Conservation (phyloP, 2,888 invertebrate species). For the Aleiodes leptofemur region DNA sequence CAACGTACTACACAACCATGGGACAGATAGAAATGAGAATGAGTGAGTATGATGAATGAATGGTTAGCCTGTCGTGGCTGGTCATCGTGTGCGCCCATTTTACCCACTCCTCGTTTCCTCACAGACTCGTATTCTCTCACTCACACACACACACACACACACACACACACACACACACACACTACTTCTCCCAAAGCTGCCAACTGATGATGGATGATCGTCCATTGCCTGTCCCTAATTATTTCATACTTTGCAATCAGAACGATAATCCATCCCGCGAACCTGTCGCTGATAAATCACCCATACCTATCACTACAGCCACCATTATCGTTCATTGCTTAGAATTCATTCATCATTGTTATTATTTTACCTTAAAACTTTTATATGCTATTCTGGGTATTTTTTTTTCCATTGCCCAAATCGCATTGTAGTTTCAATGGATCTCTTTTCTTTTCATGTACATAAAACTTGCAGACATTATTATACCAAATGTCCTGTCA, state of each 20-base stretch:
- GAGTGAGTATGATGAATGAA: constrained; percentile 75
- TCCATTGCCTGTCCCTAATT: constrained; percentile 73
- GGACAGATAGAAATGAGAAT: constrained; percentile 60
- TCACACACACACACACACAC: neutral
- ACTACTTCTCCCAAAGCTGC: constrained; percentile 47
- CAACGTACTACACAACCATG: constrained; percentile 17
- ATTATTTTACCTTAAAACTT: no score
- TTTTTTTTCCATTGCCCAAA: no score
- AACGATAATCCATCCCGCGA: constrained; percentile 73
- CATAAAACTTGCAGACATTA: no score
- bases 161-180: neutral
- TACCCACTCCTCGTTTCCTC: no score
- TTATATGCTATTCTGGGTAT: no score
- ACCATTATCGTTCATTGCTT: constrained; percentile 23
- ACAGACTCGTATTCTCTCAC: constrained; percentile 7
- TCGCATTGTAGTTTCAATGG: no score
- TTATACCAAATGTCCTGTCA: no score
- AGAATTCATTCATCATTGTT: no score
- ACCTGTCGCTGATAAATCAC: constrained; percentile 74
- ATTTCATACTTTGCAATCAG: constrained; percentile 76
- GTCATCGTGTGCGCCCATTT: constrained; percentile 65
- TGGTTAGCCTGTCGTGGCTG: constrained; percentile 68
- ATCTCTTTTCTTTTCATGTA: no score
- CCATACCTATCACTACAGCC: constrained; percentile 45
- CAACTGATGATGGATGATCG: constrained; percentile 71